A percentile compares a stretch with the other conserved stretches of the same genome.
Evolutionary conservation across 2,113 vertebrate species (phyloP).

Genomic region (Trochalopteron elliotii): DNA sequence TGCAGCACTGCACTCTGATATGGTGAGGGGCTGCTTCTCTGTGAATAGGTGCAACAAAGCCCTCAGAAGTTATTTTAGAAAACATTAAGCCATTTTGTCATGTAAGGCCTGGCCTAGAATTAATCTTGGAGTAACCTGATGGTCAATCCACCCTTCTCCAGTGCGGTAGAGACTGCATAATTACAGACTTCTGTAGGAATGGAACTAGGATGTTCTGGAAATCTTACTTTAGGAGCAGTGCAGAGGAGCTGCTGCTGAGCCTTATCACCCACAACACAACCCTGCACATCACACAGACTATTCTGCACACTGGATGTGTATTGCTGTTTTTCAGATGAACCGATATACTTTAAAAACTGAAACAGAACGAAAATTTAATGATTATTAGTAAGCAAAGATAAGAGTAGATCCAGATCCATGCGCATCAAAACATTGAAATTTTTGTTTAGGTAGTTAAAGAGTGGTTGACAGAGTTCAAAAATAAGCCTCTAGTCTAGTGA

Average conservation of each 20-base stretch:
- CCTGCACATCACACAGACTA: background rate
- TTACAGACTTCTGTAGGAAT: background rate
- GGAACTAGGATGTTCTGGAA: background rate
- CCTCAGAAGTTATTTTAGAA: background rate
- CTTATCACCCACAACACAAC: background rate
- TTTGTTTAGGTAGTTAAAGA: background rate
- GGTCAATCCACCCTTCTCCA: background rate
- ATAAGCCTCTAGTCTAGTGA: background rate
- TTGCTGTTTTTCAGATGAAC: background rate
- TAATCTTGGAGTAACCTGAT: background rate
- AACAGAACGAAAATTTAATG: background rate
- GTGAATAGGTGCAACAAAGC: background rate
- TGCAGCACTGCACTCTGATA: background rate
- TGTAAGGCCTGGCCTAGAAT: background rate
- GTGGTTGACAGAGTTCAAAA: background rate
- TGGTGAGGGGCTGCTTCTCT: background rate
- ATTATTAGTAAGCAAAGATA: background rate
- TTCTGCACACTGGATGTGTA: rapidly evolving
- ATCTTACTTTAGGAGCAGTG: background rate
- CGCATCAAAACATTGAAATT: background rate
- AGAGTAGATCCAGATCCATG: background rate
- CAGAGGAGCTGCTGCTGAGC: background rate
- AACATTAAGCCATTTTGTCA: background rate
- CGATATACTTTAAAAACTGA: background rate
- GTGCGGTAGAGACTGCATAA: background rate